These are phyloP conservation scores for Troglohyphantes excavatus DNA, from an alignment of 2,888 invertebrate species.

Conservation along the genomic window DNA sequence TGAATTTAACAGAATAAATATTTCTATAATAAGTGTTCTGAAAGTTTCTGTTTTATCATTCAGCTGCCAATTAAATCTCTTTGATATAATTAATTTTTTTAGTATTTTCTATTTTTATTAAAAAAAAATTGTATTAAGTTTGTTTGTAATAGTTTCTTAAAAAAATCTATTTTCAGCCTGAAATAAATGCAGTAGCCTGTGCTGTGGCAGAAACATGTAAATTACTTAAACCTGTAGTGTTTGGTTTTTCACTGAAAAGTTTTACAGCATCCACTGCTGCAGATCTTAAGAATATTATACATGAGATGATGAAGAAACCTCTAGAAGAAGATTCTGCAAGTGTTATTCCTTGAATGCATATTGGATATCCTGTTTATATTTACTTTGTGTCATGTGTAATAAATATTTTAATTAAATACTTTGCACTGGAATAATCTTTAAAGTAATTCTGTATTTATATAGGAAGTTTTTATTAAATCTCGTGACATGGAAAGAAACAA, in stretches of 20 bases:
- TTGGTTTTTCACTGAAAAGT: constrained; percentile 51
- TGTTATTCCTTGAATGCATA: neutral
- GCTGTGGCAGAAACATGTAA: constrained; percentile 44
- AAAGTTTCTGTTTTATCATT: no score
- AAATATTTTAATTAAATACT: neutral
- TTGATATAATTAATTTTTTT: no score
- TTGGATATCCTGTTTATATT: neutral
- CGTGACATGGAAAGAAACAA: no score
- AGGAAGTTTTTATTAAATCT: no score
- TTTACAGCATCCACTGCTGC: constrained; percentile 12
- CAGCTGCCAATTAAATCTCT: no score
- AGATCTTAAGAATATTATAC: constrained; percentile 1
- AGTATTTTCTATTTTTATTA: no score
- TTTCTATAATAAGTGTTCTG: no score
- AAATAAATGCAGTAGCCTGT: constrained; percentile 54
- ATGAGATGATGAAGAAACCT: neutral
- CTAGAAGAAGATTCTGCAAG: neutral
- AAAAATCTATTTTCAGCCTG: constrained; percentile 31
- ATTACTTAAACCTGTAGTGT: constrained; percentile 45
- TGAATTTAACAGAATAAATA: no score
- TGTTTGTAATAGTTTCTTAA: no score
- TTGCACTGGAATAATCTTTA: no score
- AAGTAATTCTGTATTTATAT: no score
- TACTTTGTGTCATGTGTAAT: neutral
- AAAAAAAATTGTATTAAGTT: neutral